phyloP scores from a whole-genome alignment of 2,888 invertebrate species.

The Sminthurides aquaticus region DNA sequence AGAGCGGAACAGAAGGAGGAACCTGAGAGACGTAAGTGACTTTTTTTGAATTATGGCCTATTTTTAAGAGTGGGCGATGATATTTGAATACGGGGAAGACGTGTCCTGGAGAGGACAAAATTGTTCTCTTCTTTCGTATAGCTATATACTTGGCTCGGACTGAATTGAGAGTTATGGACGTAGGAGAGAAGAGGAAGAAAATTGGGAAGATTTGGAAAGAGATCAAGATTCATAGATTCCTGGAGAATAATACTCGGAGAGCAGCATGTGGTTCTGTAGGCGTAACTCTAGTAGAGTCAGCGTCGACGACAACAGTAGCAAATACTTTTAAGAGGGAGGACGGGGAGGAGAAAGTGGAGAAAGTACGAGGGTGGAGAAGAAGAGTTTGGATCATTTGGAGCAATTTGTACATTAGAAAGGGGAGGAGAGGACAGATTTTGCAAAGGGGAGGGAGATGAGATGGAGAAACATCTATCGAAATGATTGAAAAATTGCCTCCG shows the following conservation, averaged over 20 bases:
- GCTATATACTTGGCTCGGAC: no score
- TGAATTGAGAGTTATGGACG: neutral
- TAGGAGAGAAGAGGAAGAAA: neutral
- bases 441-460: neutral
- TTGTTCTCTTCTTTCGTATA: no score
- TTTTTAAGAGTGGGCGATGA: no score
- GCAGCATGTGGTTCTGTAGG: no score
- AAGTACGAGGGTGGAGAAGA: neutral
- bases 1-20: neutral
- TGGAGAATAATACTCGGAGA: no score
- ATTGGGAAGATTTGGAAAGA: neutral
- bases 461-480: neutral
- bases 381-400: neutral
- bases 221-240: neutral
- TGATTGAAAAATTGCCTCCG: neutral
- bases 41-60: neutral
- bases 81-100: no score
- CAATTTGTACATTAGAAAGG: no score
- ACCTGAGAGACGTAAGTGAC: neutral
- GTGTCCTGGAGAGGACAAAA: no score
- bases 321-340: no score
- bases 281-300: no score
- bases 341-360: neutral
- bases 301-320: no score
- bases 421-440: neutral